phyloP scores from a whole-genome alignment of 2,797 vertebrate genomes.

The Rhinoraja longicauda region DNA sequence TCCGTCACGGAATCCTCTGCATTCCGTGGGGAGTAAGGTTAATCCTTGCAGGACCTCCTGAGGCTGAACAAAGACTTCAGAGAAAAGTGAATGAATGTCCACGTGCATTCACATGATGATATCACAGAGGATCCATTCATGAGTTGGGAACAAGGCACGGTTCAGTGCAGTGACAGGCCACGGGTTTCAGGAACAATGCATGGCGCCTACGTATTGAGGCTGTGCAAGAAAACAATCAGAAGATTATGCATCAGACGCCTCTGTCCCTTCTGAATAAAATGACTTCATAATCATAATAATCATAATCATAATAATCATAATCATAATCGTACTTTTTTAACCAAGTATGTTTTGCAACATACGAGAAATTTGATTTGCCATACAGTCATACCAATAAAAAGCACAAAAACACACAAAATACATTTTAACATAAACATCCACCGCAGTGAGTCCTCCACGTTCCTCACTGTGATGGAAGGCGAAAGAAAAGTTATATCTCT shows the following conservation, averaged over 20 bases:
- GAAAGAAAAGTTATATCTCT: too few relatives aligned
- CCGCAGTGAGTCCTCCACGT: too few relatives aligned
- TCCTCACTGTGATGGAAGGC: too few relatives aligned
- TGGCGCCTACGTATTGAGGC: not conserved
- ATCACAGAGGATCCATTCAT: constrained; percentile 23
- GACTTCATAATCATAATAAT: too few relatives aligned
- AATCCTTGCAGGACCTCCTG: not conserved
- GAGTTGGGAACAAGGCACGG: constrained; percentile 21
- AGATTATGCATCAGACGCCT: not conserved
- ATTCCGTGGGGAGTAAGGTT: not conserved
- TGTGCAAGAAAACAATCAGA: not conserved
- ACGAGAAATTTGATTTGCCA: too few relatives aligned
- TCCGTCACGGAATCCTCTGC: not conserved
- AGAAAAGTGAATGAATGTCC: not conserved
- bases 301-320: too few relatives aligned
- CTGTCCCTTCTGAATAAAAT: not conserved
- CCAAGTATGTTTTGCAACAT: too few relatives aligned
- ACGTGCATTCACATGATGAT: not conserved
- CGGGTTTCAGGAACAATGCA: not conserved
- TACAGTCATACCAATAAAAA: too few relatives aligned
- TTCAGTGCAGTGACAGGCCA: constrained; percentile 14
- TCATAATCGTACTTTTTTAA: too few relatives aligned
- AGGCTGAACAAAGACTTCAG: not conserved
- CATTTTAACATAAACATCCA: too few relatives aligned
- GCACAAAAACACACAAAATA: too few relatives aligned